Percentiles rank a stretch among this genome's conserved stretches.
These are phyloP conservation scores for Leucophenga montana DNA, from an alignment of 2,888 invertebrate species.

Conservation along the genomic window DNA sequence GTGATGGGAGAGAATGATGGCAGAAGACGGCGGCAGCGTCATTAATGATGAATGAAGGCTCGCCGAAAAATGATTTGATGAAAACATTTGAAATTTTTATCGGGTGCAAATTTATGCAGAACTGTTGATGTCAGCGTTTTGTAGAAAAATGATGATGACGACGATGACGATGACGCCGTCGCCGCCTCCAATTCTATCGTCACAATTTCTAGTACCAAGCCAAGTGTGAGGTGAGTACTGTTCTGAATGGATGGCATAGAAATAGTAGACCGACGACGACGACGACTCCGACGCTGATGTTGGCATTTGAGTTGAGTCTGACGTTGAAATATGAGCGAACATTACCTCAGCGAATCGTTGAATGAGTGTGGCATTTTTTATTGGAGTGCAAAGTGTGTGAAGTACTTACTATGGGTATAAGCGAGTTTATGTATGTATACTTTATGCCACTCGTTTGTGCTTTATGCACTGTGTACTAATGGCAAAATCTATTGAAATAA, in stretches of 20 bases:
- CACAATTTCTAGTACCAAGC: not conserved
- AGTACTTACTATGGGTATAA: too few species aligned
- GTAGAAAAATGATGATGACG: constrained; percentile 58
- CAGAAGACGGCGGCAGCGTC: constrained; percentile 30
- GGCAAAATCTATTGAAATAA: too few species aligned
- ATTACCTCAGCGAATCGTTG: constrained; percentile 49
- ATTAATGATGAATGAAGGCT: constrained; percentile 63
- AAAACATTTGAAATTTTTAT: constrained; percentile 70
- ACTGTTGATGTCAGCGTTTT: constrained; percentile 68
- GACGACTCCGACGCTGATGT: not conserved
- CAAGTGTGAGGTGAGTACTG: not conserved
- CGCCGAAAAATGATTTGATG: constrained; percentile 61
- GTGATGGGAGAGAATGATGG: constrained; percentile 41
- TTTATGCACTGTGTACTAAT: too few species aligned
- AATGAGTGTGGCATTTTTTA: constrained; percentile 51
- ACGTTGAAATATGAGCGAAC: constrained; percentile 63
- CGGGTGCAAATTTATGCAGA: constrained; percentile 70
- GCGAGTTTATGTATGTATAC: too few species aligned
- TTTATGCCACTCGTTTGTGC: too few species aligned
- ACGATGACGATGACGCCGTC: not conserved
- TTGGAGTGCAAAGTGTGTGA: not conserved
- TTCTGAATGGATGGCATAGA: not conserved
- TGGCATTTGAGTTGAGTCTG: constrained; percentile 56
- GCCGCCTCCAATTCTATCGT: not conserved
- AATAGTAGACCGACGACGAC: not conserved